Evolutionary conservation across 1,140 invertebrate species (phyloP).

Genomic region (Drosophila navojoa): DNA sequence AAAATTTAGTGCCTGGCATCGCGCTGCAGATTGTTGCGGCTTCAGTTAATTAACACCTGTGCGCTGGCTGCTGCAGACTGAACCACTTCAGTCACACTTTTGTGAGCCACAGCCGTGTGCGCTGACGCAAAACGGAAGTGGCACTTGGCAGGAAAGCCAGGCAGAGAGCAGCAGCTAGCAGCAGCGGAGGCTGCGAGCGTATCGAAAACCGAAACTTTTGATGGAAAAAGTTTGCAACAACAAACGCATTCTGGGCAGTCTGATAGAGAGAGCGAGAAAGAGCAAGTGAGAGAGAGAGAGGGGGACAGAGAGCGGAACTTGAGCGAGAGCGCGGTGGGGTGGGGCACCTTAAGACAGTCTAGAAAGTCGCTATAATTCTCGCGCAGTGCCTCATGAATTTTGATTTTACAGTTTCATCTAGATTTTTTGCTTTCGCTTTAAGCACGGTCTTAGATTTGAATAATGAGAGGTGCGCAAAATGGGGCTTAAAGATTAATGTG

Average conservation of each 20-base stretch:
- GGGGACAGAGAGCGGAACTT: too few species aligned
- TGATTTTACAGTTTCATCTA: constrained; percentile 51
- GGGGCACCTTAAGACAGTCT: constrained; percentile 54
- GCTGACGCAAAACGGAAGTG: constrained; percentile 80
- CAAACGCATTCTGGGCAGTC: constrained; percentile 64
- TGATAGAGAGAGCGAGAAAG: not conserved
- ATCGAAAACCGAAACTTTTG: constrained; percentile 80
- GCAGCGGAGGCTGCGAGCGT: constrained; percentile 45
- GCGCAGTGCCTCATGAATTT: constrained; percentile 75
- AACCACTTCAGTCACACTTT: constrained; percentile 78
- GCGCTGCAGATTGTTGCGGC: constrained; percentile 36
- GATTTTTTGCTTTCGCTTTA: constrained; percentile 38
- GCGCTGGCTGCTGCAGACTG: constrained; percentile 16
- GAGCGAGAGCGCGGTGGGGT: too few species aligned
- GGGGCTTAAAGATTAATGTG: constrained; percentile 48
- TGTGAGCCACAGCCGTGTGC: constrained; percentile 66
- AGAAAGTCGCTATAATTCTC: constrained; percentile 75
- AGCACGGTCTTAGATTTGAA: constrained; percentile 70
- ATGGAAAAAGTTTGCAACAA: constrained; percentile 82
- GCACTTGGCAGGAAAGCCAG: constrained; percentile 62
- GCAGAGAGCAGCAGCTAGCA: not conserved
- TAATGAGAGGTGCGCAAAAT: constrained; percentile 58
- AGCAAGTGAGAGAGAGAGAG: too few species aligned
- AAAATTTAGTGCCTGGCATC: constrained; percentile 59
- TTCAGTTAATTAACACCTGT: constrained; percentile 77